Percentiles rank a stretch among this genome's conserved stretches.
Evolutionary conservation across 2,797 vertebrate species (phyloP).

Genomic region (Ceryle rudis): DNA sequence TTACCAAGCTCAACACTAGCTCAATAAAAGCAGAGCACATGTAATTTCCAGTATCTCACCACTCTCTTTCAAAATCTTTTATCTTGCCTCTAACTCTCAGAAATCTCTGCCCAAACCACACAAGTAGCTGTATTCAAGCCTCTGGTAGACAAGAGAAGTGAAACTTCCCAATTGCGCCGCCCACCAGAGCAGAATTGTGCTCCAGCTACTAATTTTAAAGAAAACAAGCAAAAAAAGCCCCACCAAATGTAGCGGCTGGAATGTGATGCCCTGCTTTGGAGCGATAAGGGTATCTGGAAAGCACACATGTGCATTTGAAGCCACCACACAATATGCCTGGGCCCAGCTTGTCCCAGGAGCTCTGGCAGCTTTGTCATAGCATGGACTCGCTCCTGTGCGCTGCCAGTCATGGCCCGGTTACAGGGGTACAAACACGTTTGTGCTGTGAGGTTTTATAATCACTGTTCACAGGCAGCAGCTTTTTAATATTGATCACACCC

Average conservation of each 20-base stretch:
- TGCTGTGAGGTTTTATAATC: not conserved
- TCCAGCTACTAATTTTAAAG: not conserved
- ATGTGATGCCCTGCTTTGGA: not conserved
- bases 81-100: not conserved
- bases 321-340: rapidly evolving
- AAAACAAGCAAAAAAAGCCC: not conserved
- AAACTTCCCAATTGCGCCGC: rapidly evolving
- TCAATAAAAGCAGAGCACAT: not conserved
- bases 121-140: not conserved
- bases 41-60: not conserved
- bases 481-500: not conserved
- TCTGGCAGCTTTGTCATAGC: not conserved
- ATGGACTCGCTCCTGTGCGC: not conserved
- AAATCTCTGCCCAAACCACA: not conserved
- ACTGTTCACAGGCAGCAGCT: not conserved
- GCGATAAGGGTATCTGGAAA: not conserved
- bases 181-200: not conserved
- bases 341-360: not conserved
- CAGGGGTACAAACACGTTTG: rapidly evolving
- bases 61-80: not conserved
- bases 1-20: not conserved
- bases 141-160: not conserved
- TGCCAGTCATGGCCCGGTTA: not conserved
- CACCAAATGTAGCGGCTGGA: not conserved
- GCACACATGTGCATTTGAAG: not conserved